phyloP scores from a whole-genome alignment of 2,797 vertebrate genomes.

The Lerista edwardsae region DNA sequence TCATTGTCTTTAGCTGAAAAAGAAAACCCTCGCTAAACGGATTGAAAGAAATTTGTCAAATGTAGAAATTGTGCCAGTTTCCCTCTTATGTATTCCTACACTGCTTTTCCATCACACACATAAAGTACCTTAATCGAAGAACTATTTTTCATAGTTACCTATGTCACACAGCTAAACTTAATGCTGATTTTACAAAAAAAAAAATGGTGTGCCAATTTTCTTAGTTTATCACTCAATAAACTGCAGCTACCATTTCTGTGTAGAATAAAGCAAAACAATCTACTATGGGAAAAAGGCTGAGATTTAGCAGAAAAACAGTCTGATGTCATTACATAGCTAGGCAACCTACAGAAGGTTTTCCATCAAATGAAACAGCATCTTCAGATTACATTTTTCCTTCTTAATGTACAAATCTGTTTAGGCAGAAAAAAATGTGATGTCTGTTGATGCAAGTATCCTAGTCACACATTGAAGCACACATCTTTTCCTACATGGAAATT shows the following conservation, averaged over 20 bases:
- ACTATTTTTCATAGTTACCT: constrained; percentile 5
- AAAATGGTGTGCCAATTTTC: not conserved
- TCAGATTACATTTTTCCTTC: not conserved
- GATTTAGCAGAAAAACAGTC: not conserved
- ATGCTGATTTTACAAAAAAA: constrained; percentile 8
- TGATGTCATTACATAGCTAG: not conserved
- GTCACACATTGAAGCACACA: not conserved
- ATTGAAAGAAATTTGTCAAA: not conserved
- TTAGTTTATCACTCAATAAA: not conserved
- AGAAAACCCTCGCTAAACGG: not conserved
- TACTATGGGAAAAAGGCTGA: not conserved
- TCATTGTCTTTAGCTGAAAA: not conserved
- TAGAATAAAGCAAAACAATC: not conserved
- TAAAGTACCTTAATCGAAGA: not conserved
- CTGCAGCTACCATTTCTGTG: not conserved
- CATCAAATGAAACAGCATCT: not conserved
- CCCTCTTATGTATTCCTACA: not conserved
- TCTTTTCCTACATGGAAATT: not conserved
- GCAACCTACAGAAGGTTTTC: not conserved
- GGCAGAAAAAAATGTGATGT: not conserved
- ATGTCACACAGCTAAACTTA: constrained; percentile 4
- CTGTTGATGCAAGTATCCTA: not conserved
- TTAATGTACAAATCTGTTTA: not conserved
- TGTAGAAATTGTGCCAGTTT: not conserved
- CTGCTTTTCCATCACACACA: not conserved